Evolutionary conservation across 2,113 vertebrate genomes (phyloP), one percentile per base, ranked within the genome.

Genomic region (Egretta garzetta): DNA sequence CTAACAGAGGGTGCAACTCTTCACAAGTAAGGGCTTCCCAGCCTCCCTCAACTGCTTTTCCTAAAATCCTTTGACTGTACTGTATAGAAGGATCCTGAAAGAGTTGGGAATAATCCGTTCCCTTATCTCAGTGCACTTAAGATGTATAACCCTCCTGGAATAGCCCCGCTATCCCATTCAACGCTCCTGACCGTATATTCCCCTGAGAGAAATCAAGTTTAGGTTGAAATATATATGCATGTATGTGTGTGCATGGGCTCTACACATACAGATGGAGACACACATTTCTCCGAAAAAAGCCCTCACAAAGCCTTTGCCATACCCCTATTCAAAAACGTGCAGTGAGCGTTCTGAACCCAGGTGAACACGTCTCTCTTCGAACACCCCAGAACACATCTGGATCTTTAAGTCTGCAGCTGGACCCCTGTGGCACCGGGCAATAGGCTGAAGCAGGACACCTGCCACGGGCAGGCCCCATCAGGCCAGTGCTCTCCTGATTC

Each of bases 181-280:
- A 19, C 3, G 5, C n/a, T 22, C 19, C 27, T 59, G 32, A 71
- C 37, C 33, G 35, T n/a, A 43, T 6, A 26, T 14, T 37, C 15
- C 59, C 13, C 8, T 23, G 71, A 47, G 15, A 84, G 52, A 72
- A 84, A 55, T 21, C 37, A 56, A 76, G 17, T 35, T 92, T 19
- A 72, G 28, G 15, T 3, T 64, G 50, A 80, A 76, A 66, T 30
- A 73, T 0, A 0, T 49, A 30, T 11, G 19, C 18, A 30, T 35
- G 5, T 26, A 64, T 4, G 6, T 15, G 18, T 52, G 28, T 30
- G 30, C 8, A 11, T 14, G 35, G 18, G 39, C 26, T 77, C 13
- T 27, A 70, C 22, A 24, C 19, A 33, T 9, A 63, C 5, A 56
- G 2, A 7, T 3, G 27, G 47, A 56, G 4, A 43, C 10, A 39